Evolutionary conservation across 2,113 vertebrate genomes (phyloP).

Genomic region (Cairina moschata): DNA sequence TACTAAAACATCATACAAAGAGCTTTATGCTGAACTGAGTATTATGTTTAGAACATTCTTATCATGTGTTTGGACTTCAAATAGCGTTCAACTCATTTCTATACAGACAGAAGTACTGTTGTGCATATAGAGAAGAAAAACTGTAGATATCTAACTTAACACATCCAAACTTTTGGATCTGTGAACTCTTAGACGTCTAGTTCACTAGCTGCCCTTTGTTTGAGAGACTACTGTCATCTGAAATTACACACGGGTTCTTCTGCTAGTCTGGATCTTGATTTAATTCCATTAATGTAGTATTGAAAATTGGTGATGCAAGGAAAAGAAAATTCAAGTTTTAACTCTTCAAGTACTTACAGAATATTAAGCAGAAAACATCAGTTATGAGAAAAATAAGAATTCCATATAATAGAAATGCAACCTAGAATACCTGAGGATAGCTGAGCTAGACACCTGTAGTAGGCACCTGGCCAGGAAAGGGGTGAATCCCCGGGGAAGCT

Average conservation of each 20-base stretch:
- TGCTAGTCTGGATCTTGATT: neutral
- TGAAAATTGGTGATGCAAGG: neutral
- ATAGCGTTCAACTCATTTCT: slow-evolving; percentile 22
- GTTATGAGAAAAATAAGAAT: neutral
- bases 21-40: slow-evolving; percentile 15
- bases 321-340: neutral
- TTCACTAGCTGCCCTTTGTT: neutral
- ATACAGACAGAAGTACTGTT: slow-evolving; percentile 23
- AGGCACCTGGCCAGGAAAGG: slow-evolving; percentile 39
- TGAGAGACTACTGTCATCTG: neutral
- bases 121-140: slow-evolving; percentile 16
- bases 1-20: slow-evolving; percentile 25
- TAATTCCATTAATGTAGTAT: neutral
- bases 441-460: slow-evolving; percentile 42
- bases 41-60: slow-evolving; percentile 50
- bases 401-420: neutral
- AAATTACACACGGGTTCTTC: neutral
- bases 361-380: neutral
- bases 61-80: slow-evolving; percentile 33
- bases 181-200: neutral
- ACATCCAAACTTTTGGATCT: slow-evolving; percentile 3
- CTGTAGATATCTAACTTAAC: neutral
- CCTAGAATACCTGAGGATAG: slow-evolving; percentile 51
- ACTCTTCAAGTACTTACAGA: neutral
- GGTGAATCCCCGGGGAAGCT: slow-evolving; percentile 30